Conservation (phyloP, 2,888 invertebrate species). For the Euspilapteryx auroguttella region DNA sequence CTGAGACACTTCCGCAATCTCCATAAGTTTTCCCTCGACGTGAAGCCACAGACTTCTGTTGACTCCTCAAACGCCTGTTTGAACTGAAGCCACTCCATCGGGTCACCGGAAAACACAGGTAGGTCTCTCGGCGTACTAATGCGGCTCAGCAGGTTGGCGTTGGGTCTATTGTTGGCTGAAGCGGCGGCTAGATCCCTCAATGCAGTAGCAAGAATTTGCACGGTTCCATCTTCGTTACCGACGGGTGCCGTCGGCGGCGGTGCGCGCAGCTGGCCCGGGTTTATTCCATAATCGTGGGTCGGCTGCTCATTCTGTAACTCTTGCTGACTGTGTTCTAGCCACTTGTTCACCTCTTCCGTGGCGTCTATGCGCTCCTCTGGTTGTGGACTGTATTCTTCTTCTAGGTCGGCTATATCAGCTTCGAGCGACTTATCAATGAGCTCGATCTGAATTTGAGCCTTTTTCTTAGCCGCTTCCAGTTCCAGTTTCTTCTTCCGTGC, state of each 20-base stretch:
- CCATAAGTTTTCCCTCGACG: too few relatives aligned
- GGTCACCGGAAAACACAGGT: too few relatives aligned
- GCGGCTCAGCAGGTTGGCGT: neutral
- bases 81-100: too few relatives aligned
- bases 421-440: neutral
- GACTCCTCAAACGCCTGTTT: too few relatives aligned
- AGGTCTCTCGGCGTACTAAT: neutral
- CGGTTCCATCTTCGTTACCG: too few relatives aligned
- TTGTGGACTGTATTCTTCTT: neutral
- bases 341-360: neutral
- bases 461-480: slow-evolving; percentile 1
- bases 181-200: neutral
- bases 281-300: neutral
- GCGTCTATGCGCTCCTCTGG: neutral
- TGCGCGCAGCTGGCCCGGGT: too few relatives aligned
- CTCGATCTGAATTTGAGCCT: neutral
- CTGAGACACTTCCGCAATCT: too few relatives aligned
- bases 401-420: too few relatives aligned
- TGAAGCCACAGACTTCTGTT: too few relatives aligned
- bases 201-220: neutral
- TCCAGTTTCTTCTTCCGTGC: too few relatives aligned
- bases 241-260: too few relatives aligned
- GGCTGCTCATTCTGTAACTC: neutral
- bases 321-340: neutral
- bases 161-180: neutral